Percentiles rank a stretch among this genome's conserved stretches.
phyloP scores from a whole-genome alignment of 2,797 vertebrate genomes.

The Manis crassicaudata region DNA sequence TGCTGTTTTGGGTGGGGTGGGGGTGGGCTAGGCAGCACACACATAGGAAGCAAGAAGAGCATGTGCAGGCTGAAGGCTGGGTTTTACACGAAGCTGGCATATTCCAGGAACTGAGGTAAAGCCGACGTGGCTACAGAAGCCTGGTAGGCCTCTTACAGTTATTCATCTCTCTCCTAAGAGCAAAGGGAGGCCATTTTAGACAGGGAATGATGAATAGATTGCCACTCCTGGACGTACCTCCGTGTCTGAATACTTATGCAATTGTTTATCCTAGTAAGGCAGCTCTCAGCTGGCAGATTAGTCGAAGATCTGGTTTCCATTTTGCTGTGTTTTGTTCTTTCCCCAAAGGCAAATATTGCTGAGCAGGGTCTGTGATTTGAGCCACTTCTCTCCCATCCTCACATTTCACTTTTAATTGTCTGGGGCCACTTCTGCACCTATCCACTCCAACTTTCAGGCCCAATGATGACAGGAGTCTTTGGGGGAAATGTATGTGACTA shows the following conservation, averaged over 20 bases:
- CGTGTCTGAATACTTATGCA: not conserved
- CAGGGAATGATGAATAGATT: not conserved
- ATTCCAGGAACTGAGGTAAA: not conserved
- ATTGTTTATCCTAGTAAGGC: not conserved
- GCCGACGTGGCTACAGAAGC: not conserved
- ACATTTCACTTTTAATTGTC: not conserved
- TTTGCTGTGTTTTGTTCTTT: not conserved
- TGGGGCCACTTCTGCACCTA: not conserved
- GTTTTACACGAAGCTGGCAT: not conserved
- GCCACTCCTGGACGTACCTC: not conserved
- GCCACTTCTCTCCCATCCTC: constrained; percentile 15
- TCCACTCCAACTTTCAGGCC: not conserved
- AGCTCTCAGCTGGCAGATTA: constrained; percentile 43
- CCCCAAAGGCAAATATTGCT: not conserved
- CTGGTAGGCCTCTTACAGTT: not conserved
- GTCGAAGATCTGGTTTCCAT: not conserved
- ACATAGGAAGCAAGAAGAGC: not conserved
- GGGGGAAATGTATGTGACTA: not conserved
- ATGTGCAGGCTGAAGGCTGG: not conserved
- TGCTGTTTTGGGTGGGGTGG: not conserved
- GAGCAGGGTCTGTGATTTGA: not conserved
- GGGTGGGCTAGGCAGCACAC: not conserved
- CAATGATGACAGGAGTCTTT: not conserved
- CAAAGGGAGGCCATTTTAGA: constrained; percentile 49
- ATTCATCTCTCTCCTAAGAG: not conserved